Base-by-base conservation (phyloP, 2,797 vertebrate species). In the Adelosebastes latens region DNA sequence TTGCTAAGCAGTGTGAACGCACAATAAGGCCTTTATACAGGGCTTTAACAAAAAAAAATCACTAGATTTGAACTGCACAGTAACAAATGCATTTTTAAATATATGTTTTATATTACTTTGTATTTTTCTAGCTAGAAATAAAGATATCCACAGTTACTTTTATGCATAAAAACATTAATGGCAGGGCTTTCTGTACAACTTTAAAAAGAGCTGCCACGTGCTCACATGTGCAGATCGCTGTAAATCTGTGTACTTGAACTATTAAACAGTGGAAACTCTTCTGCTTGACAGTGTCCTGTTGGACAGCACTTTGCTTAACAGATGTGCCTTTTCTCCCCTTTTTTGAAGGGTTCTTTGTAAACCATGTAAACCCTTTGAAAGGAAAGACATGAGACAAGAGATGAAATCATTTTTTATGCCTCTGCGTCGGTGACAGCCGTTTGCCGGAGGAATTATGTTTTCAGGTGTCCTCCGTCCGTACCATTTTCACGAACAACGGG, bases 41-140 rank as follows among this genome's bases (percentile, higher is more conserved):
- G 76, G 65, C 56, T 77, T 42, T 29, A 27, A 10, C 14, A 52
- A 52, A 31, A 76, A 64, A 52, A 39, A 39, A 39, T 13, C 29
- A 79, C 55, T 36, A 22, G 42, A 78, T 75, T 75, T 86, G 11
- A 85, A 75, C 64, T 72, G 69, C 81, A 83, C 76, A 79, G 34
- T 55, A 77, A 86, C 46, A 85, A 69, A 81, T 66, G 74, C 69
- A 84, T 73, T 78, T 90, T 82, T 72, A 82, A 74, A 78, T 66
- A 59, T 72, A 75, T 90, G 82, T 94, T 94, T 93, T 94, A 84
- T 93, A 94, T 92, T 69, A 65, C 81, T 90, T 93, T 92, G 73
- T 90, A 87, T 85, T 81, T 87, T 88, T 91, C 71, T 76, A 63
- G 52, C 29, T 77, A 62, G 55, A 79, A 46, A 61, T 12, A 80